Conservation (phyloP, 1,140 invertebrate species). For the Meloidogyne chitwoodi region DNA sequence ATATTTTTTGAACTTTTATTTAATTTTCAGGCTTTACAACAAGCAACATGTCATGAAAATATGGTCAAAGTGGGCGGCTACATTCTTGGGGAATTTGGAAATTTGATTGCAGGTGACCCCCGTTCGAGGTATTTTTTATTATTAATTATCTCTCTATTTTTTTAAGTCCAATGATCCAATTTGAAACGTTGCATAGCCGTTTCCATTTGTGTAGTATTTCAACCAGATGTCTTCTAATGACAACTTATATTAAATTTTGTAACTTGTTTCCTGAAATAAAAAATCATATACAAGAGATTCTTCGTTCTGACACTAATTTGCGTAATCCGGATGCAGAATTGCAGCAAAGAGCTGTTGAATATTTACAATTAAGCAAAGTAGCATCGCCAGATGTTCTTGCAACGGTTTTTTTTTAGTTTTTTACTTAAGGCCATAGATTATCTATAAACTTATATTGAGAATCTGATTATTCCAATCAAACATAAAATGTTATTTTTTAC, state of each 20-base stretch:
- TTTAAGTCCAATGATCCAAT: slow-evolving; percentile 55
- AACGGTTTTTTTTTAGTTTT: slow-evolving; percentile 62
- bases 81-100: slow-evolving; percentile 98
- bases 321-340: slow-evolving; percentile 94
- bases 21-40: slow-evolving; percentile 24
- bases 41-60: slow-evolving; percentile 95
- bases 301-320: slow-evolving; percentile 89
- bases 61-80: slow-evolving; percentile 99
- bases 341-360: slow-evolving; percentile 95
- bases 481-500: too few relatives aligned
- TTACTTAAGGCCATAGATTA: too few relatives aligned
- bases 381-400: slow-evolving; percentile 87
- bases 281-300: slow-evolving; percentile 88
- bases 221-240: slow-evolving; percentile 88
- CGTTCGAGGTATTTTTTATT: slow-evolving; percentile 67
- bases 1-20: neutral
- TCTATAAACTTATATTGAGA: too few relatives aligned
- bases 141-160: slow-evolving; percentile 72
- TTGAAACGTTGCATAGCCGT: slow-evolving; percentile 60
- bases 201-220: slow-evolving; percentile 94
- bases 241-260: slow-evolving; percentile 98
- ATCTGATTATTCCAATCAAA: too few relatives aligned
- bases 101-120: slow-evolving; percentile 96
- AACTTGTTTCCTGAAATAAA: slow-evolving; percentile 99
- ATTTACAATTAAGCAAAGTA: slow-evolving; percentile 89